These are phyloP conservation scores for Megalops cyprinoides DNA, from an alignment of 2,797 vertebrate genomes.

Conservation along the genomic window DNA sequence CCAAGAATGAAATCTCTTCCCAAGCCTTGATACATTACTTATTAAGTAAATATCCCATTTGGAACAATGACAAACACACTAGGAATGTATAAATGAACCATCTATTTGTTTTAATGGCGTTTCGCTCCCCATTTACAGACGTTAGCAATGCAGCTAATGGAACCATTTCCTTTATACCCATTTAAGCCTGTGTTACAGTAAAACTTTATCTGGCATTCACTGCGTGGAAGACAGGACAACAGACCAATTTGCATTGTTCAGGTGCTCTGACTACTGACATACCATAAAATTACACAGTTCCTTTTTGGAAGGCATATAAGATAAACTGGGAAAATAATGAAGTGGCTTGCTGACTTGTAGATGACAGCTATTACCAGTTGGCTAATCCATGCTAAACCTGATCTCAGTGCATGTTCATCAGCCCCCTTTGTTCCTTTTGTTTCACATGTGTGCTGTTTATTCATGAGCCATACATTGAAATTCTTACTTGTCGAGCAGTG, in stretches of 20 bases:
- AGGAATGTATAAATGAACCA: too few species aligned
- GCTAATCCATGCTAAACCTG: neutral
- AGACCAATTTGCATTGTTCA: neutral
- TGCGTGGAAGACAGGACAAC: neutral
- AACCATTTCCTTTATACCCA: neutral
- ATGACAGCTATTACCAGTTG: neutral
- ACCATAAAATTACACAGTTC: neutral
- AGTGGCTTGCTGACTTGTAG: neutral
- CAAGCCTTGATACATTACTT: too few species aligned
- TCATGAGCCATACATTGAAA: neutral
- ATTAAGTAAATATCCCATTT: too few species aligned
- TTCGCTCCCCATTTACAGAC: too few species aligned
- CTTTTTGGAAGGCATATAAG: neutral
- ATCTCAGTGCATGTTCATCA: neutral
- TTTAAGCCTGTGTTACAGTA: neutral
- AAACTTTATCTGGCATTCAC: neutral
- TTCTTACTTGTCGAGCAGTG: neutral
- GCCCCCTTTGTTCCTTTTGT: neutral
- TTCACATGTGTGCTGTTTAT: neutral
- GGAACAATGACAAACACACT: too few species aligned
- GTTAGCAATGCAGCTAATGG: neutral
- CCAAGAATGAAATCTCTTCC: too few species aligned
- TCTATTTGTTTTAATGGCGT: too few species aligned
- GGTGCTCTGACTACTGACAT: neutral
- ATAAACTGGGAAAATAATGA: neutral